Percentiles rank a stretch among this genome's conserved stretches.
Conservation (phyloP, 37 sponge, comb jelly and placozoan genomes). For the Geodia barretti region DNA sequence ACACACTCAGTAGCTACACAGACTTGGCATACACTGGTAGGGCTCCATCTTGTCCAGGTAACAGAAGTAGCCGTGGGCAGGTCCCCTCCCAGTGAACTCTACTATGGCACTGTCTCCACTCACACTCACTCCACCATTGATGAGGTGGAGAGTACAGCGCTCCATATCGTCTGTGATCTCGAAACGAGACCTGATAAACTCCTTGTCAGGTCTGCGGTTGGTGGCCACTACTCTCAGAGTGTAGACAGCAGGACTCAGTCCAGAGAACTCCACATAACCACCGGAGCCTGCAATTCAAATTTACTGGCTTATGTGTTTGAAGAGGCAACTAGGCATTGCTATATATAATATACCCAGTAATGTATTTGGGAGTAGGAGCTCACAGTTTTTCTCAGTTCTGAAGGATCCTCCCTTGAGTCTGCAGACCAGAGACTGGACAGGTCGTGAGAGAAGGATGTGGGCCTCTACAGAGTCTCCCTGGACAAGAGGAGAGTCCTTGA, state of each 20-base stretch:
- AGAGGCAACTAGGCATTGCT: too few relatives aligned
- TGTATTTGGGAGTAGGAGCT: too few relatives aligned
- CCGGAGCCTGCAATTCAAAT: slow-evolving; percentile 9
- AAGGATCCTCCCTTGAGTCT: too few relatives aligned
- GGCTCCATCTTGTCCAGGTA: too few relatives aligned
- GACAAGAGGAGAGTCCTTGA: background rate
- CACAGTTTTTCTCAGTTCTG: too few relatives aligned
- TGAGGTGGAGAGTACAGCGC: slow-evolving; percentile 18
- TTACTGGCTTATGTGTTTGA: too few relatives aligned
- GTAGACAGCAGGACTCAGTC: background rate
- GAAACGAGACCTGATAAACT: background rate
- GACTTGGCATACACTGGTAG: too few relatives aligned
- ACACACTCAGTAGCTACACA: too few relatives aligned
- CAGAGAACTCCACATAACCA: background rate
- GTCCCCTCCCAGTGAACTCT: slow-evolving; percentile 12
- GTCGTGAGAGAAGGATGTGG: background rate
- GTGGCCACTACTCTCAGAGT: background rate
- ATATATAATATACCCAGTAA: too few relatives aligned
- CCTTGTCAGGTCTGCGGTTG: slow-evolving; percentile 1
- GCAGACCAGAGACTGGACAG: background rate
- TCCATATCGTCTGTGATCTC: background rate
- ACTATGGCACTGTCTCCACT: background rate
- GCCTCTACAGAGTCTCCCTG: background rate
- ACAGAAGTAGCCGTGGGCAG: background rate
- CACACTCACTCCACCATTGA: background rate